phyloP scores from a whole-genome alignment of 2,888 invertebrate species.

The Zaprionus bogoriensis region DNA sequence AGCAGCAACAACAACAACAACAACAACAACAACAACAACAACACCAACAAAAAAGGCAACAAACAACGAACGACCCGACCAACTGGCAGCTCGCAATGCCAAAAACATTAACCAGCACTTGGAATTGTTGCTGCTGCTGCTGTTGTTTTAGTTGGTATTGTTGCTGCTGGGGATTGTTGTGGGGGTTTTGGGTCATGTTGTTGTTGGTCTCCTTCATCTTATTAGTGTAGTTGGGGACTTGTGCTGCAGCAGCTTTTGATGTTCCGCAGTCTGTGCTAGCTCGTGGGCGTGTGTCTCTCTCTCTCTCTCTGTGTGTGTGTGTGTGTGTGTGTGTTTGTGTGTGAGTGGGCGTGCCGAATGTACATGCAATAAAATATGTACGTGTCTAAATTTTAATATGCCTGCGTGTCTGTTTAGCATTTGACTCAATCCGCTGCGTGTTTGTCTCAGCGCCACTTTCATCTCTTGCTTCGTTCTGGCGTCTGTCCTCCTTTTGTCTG shows the following conservation, averaged over 20 bases:
- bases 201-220: background rate
- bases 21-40: constrained; percentile 12
- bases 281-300: no score
- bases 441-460: constrained; percentile 13
- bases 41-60: constrained; percentile 1
- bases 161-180: constrained; percentile 2
- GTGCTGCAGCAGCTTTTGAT: constrained; percentile 42
- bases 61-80: constrained; percentile 3
- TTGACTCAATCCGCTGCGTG: constrained; percentile 34
- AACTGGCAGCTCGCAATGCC: constrained; percentile 23
- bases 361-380: constrained; percentile 71
- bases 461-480: constrained; percentile 3
- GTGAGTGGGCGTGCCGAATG: constrained; percentile 22
- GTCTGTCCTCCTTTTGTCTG: constrained; percentile 1
- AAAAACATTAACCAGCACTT: constrained; percentile 49
- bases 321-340: constrained; percentile 3
- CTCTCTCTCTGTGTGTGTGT: background rate
- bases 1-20: constrained; percentile 11
- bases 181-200: constrained; percentile 15
- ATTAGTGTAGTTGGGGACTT: constrained; percentile 23
- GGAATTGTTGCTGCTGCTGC: constrained; percentile 12
- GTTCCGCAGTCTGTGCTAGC: constrained; percentile 34
- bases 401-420: constrained; percentile 58
- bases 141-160: background rate
- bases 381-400: constrained; percentile 75